Conservation (phyloP, 2,797 vertebrate genomes). For the Peromyscus aztecus region DNA sequence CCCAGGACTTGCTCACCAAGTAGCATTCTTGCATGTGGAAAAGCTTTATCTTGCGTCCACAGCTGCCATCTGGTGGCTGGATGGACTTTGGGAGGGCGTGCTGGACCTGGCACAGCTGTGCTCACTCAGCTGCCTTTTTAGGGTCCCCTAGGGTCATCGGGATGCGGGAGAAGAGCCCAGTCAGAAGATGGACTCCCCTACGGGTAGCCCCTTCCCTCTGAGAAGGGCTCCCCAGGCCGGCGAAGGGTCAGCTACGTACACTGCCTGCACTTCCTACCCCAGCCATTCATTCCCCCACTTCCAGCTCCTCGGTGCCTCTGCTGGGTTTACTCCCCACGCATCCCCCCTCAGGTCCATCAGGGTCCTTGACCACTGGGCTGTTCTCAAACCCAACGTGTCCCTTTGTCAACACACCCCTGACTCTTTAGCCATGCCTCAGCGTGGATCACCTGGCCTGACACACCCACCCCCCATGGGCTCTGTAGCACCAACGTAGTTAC, state of each 20-base stretch:
- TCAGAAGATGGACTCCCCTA: neutral
- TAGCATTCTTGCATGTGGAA: neutral
- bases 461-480: neutral
- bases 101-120: neutral
- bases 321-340: neutral
- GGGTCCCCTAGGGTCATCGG: neutral
- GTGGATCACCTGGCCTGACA: neutral
- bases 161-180: neutral
- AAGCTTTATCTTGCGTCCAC: neutral
- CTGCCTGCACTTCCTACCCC: neutral
- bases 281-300: neutral
- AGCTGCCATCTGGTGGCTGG: conserved; percentile 64
- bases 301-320: neutral
- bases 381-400: neutral
- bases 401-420: neutral
- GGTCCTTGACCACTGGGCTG: neutral
- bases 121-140: neutral
- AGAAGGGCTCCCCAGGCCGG: neutral
- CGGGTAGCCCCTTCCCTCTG: neutral
- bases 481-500: neutral
- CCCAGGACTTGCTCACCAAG: no score
- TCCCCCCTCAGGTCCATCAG: neutral
- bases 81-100: neutral
- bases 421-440: neutral
- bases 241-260: neutral